phyloP scores from a whole-genome alignment of 1,140 invertebrate genomes.

The Pseudomyrmex sp. region DNA sequence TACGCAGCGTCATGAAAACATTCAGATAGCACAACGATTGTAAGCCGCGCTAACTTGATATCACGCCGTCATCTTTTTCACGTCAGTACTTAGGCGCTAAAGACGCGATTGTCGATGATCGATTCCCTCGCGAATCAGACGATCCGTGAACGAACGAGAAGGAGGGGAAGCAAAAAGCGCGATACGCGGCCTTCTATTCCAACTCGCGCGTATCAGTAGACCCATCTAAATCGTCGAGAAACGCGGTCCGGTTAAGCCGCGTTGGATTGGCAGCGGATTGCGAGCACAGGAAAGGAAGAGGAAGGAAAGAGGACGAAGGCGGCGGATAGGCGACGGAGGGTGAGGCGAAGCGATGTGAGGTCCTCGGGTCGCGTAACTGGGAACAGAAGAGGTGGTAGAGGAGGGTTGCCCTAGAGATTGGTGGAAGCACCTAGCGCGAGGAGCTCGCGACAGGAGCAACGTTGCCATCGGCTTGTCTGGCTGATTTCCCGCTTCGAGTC shows the following conservation, averaged over 20 bases:
- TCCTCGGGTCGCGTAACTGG: conserved; percentile 9
- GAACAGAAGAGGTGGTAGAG: not conserved
- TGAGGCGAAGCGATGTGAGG: conserved; percentile 18
- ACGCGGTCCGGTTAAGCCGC: conserved; percentile 35
- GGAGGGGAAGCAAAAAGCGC: conserved; percentile 14
- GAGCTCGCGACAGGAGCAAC: conserved; percentile 74
- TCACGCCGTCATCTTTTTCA: conserved; percentile 35
- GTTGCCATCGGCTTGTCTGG: conserved; percentile 76
- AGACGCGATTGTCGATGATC: conserved; percentile 44
- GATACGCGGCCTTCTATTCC: conserved; percentile 37
- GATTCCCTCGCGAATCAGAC: not conserved
- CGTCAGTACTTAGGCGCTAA: conserved; percentile 44
- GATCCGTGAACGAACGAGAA: not conserved
- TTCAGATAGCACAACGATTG: conserved; percentile 30
- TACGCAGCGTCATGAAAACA: conserved; percentile 49
- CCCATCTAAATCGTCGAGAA: conserved; percentile 54
- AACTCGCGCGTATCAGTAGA: conserved; percentile 47
- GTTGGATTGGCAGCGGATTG: conserved; percentile 52
- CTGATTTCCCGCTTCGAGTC: conserved; percentile 74
- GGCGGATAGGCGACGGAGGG: conserved; percentile 36
- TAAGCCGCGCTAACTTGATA: conserved; percentile 44
- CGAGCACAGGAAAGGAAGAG: conserved; percentile 15
- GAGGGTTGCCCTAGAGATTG: conserved; percentile 55
- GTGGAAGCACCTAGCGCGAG: conserved; percentile 57
- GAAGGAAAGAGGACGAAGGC: not conserved